A percentile compares a stretch with the other conserved stretches of the same genome.
Conservation (phyloP, 2,888 invertebrate species). For the Lepidochrysops patricia region DNA sequence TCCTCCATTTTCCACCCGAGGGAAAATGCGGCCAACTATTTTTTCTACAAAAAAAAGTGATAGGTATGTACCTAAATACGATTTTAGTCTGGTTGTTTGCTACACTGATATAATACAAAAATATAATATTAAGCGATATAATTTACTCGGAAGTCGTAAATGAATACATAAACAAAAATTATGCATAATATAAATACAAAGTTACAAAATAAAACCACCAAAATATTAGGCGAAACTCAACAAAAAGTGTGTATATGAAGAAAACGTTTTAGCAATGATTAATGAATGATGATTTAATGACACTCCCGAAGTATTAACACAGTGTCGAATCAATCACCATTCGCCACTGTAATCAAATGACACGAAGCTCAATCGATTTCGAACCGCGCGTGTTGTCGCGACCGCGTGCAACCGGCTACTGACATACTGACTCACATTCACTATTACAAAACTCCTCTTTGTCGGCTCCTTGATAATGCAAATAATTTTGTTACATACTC, state of each 20-base stretch:
- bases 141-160: no score
- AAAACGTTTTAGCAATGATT: neutral
- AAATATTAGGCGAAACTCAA: neutral
- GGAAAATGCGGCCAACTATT: no score
- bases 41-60: no score
- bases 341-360: neutral
- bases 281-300: neutral
- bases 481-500: neutral
- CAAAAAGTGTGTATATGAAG: neutral
- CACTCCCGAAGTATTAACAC: neutral
- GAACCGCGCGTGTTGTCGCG: neutral
- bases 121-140: no score
- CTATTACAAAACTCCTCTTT: neutral
- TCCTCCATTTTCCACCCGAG: no score
- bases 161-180: no score
- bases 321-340: conserved; percentile 1
- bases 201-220: neutral
- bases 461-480: neutral
- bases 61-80: no score
- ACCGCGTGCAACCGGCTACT: neutral
- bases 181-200: neutral
- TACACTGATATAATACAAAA: neutral
- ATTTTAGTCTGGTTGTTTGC: neutral
- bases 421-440: neutral
- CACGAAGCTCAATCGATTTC: neutral